phyloP scores from a whole-genome alignment of 2,797 vertebrate genomes.

The Dendrocincla tyrannina region DNA sequence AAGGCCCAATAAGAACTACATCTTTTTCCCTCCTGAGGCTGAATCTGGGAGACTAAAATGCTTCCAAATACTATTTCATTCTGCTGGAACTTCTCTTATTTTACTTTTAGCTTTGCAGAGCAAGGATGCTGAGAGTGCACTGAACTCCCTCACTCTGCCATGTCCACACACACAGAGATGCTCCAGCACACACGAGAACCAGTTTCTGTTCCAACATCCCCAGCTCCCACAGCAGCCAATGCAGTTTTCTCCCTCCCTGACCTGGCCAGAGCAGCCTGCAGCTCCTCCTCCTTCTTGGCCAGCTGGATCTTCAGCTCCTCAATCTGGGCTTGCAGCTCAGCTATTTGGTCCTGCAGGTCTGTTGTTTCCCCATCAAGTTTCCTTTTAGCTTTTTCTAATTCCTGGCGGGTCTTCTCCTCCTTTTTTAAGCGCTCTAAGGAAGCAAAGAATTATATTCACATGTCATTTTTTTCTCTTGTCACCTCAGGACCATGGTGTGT shows the following conservation, averaged over 20 bases:
- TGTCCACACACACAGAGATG: not conserved
- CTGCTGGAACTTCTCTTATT: not conserved
- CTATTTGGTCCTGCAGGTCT: constrained; percentile 96
- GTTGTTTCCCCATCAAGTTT: constrained; percentile 95
- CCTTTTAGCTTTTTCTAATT: constrained; percentile 95
- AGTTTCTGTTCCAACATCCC: not conserved
- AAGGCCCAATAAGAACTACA: not conserved
- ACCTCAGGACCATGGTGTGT: not conserved
- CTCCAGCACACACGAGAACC: rapidly evolving
- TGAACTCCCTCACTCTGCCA: not conserved
- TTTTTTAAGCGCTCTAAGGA: constrained; percentile 92
- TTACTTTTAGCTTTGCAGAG: not conserved
- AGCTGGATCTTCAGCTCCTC: constrained; percentile 94
- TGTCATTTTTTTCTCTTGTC: not conserved
- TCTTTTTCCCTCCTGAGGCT: not conserved
- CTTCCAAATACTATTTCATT: not conserved
- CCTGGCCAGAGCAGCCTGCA: constrained; percentile 85
- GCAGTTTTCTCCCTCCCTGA: not conserved
- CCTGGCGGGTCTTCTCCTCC: constrained; percentile 96
- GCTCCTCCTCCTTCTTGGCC: constrained; percentile 95
- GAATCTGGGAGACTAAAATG: not conserved
- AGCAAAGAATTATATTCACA: not conserved
- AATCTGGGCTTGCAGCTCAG: constrained; percentile 93
- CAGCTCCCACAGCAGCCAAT: not conserved
- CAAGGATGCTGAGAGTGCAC: not conserved